Evolutionary conservation across 2,888 invertebrate species (phyloP), one percentile per base, ranked within the genome.

Genomic region (Eupithecia pulchellata): DNA sequence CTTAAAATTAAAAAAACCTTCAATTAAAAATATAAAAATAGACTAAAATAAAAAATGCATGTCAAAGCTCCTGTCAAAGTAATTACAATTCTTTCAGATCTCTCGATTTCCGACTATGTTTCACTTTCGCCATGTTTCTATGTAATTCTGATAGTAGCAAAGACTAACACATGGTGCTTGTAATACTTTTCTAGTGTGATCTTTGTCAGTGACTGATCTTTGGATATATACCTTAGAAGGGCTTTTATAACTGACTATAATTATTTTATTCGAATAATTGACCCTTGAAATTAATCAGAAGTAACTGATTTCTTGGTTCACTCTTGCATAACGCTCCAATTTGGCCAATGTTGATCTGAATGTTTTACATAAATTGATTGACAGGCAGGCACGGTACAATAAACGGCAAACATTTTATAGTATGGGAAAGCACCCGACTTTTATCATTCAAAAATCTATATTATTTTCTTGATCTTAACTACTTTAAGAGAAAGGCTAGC

Each of bases 331-430:
- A 82, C 27, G 39, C 71, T 69, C 70, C 32, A 75, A 67, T 78
- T 72, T 78, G 75, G 75, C 74, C 84, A 85, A 91, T 87, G 85
- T 90, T 89, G 90, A 91, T 90, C 92, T 88, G 78, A 87, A 84
- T 84, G 85, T 87, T 90, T 83, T 90, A 89, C 90, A 89, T 85
- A 86, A 88, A 80, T 87, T 92, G 93, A 93, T 91, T 92, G 93
- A 93, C 93, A 92, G 91, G 75, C 82, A 82, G 86, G 86, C 88
- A 86, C 81, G 82, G 84, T 83, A 89, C 88, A 89, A 88, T 89
- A 86, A 88, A 82, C 83, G 85, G 86, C 90, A 88, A 92, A 91
- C 91, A 91, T 57, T 91, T 89, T 89, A 89, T 88, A 68, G 55
- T 73, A 73, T 62, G 14, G 57, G 4, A 29, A 29, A 30, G 62